Percentiles rank a stretch among this genome's conserved stretches.
Conservation (phyloP, 2,888 invertebrate species). For the Cactoblastis cactorum region DNA sequence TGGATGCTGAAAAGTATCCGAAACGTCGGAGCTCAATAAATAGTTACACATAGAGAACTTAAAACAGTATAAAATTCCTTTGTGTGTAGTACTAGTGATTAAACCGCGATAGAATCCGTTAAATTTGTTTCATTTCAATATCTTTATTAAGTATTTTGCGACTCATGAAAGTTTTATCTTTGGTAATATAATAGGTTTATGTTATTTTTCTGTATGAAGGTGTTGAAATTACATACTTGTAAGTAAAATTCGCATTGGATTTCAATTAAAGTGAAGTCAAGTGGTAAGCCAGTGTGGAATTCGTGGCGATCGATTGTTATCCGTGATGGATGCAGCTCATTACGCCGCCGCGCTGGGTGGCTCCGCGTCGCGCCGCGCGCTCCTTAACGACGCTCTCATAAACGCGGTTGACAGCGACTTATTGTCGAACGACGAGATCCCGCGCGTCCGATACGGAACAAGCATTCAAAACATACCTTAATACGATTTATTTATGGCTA, state of each 20-base stretch:
- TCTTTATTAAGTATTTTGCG: too few species aligned
- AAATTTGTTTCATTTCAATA: too few species aligned
- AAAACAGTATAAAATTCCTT: too few species aligned
- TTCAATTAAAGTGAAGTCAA: conserved; percentile 25
- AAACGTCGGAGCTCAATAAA: too few species aligned
- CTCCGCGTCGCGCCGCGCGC: conserved; percentile 38
- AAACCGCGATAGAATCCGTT: too few species aligned
- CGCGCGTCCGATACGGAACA: conserved; percentile 52
- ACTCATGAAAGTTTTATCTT: too few species aligned
- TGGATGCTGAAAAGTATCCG: too few species aligned
- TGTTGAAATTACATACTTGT: not conserved
- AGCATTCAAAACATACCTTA: conserved; percentile 60
- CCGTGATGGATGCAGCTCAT: conserved; percentile 67
- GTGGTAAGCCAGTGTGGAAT: conserved; percentile 31
- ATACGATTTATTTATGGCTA: conserved; percentile 71
- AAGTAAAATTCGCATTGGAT: conserved; percentile 15
- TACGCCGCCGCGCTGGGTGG: conserved; percentile 64
- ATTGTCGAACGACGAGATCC: conserved; percentile 63
- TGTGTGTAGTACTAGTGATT: too few species aligned
- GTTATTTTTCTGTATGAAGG: too few species aligned
- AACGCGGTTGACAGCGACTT: conserved; percentile 56
- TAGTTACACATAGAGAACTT: too few species aligned
- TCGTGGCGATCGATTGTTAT: conserved; percentile 55
- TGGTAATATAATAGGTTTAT: too few species aligned
- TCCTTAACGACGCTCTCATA: conserved; percentile 58